phyloP scores from a whole-genome alignment of 2,888 invertebrate genomes.

The Rhagonycha lutea region DNA sequence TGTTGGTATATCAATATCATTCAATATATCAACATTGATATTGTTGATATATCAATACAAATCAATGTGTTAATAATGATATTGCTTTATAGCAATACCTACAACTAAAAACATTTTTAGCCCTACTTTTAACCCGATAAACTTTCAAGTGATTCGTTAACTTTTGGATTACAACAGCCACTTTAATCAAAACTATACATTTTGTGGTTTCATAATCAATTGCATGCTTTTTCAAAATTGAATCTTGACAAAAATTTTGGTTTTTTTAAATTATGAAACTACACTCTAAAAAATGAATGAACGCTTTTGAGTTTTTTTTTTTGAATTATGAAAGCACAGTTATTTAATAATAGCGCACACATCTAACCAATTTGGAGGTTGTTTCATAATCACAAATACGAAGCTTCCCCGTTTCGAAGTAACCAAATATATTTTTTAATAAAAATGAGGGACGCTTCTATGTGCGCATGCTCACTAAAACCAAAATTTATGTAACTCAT shows the following conservation, averaged over 20 bases:
- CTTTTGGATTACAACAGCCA: no score
- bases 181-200: not conserved
- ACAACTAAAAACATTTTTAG: no score
- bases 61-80: no score
- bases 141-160: no score
- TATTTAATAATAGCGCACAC: not conserved
- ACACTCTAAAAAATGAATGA: not conserved
- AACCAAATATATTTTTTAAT: not conserved
- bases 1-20: no score
- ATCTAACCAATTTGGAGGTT: not conserved
- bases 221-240: not conserved
- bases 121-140: no score
- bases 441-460: not conserved
- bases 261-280: not conserved
- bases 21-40: no score
- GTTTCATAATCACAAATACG: not conserved
- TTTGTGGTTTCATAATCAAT: not conserved
- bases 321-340: not conserved
- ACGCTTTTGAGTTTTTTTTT: not conserved
- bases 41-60: no score
- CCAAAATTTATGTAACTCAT: not conserved
- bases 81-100: no score
- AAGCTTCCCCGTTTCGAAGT: not conserved
- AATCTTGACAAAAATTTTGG: not conserved
- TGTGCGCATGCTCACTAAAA: not conserved